phyloP scores from a whole-genome alignment of 2,797 vertebrate species.

The Cichlasoma orientale region DNA sequence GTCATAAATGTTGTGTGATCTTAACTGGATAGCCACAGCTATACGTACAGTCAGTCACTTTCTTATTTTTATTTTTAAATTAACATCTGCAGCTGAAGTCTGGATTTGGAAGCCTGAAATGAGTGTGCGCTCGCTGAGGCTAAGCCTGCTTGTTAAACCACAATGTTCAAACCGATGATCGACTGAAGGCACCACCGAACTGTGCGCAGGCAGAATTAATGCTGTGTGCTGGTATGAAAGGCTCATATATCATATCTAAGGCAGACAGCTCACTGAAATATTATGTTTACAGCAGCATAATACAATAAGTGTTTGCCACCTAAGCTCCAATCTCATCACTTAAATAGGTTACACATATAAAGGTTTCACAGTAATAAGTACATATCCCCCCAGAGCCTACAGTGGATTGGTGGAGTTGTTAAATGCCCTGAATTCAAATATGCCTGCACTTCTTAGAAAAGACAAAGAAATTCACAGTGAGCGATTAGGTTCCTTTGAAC shows the following conservation, averaged over 20 bases:
- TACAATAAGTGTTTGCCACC: neutral
- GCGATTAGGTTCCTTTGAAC: neutral
- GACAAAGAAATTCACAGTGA: neutral
- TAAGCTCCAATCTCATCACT: neutral
- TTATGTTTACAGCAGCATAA: neutral
- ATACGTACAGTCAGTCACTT: too few species aligned
- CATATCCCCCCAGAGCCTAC: neutral
- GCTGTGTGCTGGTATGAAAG: neutral
- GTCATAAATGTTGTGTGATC: too few species aligned
- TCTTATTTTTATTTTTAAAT: too few species aligned
- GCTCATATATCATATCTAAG: neutral
- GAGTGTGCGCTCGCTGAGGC: too few species aligned
- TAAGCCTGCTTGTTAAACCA: too few species aligned
- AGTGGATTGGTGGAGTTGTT: neutral
- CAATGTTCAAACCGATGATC: neutral
- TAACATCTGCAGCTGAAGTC: too few species aligned
- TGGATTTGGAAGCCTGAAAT: too few species aligned
- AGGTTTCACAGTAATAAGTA: constrained; percentile 2
- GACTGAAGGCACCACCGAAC: neutral
- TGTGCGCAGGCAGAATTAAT: neutral
- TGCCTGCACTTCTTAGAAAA: neutral
- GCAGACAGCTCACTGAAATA: neutral
- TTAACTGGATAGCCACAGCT: too few species aligned
- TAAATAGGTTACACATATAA: neutral
- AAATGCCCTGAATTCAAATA: neutral